A percentile compares a stretch with the other conserved stretches of the same genome.
Conservation (phyloP, 2,888 invertebrate species). For the Spatulosminthurus flaviceps region DNA sequence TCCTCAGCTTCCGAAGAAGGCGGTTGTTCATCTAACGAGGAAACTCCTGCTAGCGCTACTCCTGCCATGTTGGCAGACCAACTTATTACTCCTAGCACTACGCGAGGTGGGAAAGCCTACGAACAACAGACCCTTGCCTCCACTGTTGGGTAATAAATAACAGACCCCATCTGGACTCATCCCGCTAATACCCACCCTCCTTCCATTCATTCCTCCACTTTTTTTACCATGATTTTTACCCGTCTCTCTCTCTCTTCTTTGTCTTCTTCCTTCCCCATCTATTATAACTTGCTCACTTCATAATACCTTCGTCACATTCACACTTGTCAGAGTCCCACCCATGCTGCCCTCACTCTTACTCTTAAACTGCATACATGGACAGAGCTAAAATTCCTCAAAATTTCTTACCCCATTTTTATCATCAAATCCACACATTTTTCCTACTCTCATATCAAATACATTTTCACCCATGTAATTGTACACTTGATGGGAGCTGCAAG, state of each 20-base stretch:
- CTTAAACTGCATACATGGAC: too few relatives aligned
- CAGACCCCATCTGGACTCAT: slow-evolving; percentile 30
- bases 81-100: slow-evolving; percentile 14
- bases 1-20: slow-evolving; percentile 14
- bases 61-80: slow-evolving; percentile 14
- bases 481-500: too few relatives aligned
- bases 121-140: not conserved
- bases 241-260: not conserved
- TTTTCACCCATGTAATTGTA: too few relatives aligned
- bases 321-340: not conserved
- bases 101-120: slow-evolving; percentile 16
- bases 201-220: slow-evolving; percentile 5
- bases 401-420: too few relatives aligned
- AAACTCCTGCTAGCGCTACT: not conserved
- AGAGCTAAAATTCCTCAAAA: too few relatives aligned
- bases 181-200: slow-evolving; percentile 11
- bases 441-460: too few relatives aligned
- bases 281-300: slow-evolving; percentile 1
- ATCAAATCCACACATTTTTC: too few relatives aligned
- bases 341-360: not conserved
- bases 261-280: slow-evolving; percentile 2
- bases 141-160: slow-evolving; percentile 35
- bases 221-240: not conserved
- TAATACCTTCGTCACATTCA: slow-evolving; percentile 10
- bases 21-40: slow-evolving; percentile 34